Evolutionary conservation across 1,140 invertebrate genomes (phyloP).

Genomic region (Penaeus vannamei): DNA sequence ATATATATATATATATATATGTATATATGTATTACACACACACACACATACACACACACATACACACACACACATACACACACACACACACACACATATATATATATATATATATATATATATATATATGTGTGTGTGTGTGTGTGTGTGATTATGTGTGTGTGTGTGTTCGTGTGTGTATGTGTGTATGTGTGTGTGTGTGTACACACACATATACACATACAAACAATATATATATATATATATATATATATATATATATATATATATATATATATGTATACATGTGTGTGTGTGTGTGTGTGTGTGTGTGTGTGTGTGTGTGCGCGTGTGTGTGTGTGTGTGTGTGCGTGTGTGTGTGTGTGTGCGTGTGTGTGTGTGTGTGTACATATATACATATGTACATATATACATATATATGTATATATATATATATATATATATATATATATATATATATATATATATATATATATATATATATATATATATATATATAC

Average conservation of each 20-base stretch:
- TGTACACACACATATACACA: slow-evolving; percentile 22
- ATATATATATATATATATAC: slow-evolving; percentile 25
- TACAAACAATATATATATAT: too few species aligned
- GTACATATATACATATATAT: background rate
- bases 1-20: background rate
- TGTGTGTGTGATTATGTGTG: background rate
- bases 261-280: slow-evolving; percentile 16
- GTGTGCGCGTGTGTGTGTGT: background rate
- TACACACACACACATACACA: background rate
- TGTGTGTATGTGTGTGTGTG: slow-evolving; percentile 29
- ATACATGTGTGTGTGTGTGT: slow-evolving; percentile 24
- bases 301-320: slow-evolving; percentile 17
- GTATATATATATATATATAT: background rate
- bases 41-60: background rate
- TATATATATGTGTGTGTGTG: slow-evolving; percentile 6
- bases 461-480: slow-evolving; percentile 33
- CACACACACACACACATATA: background rate
- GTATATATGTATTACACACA: background rate
- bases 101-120: slow-evolving; percentile 30
- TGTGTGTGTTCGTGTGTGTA: too few species aligned
- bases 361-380: slow-evolving; percentile 20
- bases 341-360: slow-evolving; percentile 8
- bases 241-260: slow-evolving; percentile 17
- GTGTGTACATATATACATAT: background rate
- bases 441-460: slow-evolving; percentile 29